Conservation (phyloP, 2,797 vertebrate genomes). For the Chrysocyon brachyurus region DNA sequence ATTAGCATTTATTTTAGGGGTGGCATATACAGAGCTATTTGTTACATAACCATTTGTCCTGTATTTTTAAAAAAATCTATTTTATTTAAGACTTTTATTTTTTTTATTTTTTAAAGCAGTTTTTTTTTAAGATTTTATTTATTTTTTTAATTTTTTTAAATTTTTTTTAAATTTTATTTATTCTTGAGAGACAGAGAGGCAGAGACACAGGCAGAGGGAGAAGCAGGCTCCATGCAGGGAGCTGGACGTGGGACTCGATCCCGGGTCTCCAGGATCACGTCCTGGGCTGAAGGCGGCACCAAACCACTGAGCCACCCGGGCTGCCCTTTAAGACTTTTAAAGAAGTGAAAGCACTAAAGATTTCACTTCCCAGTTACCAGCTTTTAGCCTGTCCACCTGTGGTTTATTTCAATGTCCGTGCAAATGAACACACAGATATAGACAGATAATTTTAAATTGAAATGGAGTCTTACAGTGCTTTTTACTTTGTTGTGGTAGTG, state of each 20-base stretch:
- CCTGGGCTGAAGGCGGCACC: no score
- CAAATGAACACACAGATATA: background rate
- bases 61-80: background rate
- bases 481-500: background rate
- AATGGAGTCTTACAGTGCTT: background rate
- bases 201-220: no score
- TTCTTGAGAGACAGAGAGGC: no score
- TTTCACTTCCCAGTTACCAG: background rate
- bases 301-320: no score
- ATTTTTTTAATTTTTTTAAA: no score
- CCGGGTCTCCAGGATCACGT: no score
- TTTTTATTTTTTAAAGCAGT: no score
- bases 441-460: constrained; percentile 24
- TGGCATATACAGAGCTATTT: background rate
- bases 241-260: no score
- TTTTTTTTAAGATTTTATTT: no score
- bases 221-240: no score
- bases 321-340: background rate
- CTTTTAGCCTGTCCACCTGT: background rate
- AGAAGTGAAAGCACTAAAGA: background rate
- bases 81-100: no score
- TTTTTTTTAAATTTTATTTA: no score
- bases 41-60: background rate
- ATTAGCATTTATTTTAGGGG: background rate
- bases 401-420: background rate